Evolutionary conservation across 2,888 invertebrate genomes (phyloP).

Genomic region (Tineola bisselliella): DNA sequence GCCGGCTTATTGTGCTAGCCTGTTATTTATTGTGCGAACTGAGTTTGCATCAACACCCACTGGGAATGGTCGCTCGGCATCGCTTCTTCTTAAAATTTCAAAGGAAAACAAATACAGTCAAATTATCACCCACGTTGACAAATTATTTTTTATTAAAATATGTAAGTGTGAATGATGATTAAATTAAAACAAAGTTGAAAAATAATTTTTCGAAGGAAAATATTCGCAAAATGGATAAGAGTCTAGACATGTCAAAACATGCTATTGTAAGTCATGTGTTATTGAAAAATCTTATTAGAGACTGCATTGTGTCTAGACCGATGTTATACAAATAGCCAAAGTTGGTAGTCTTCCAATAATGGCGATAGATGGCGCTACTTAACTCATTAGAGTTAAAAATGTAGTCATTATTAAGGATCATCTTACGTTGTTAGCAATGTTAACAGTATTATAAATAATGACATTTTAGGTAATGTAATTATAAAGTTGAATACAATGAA

Average conservation of each 20-base stretch:
- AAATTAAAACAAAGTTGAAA: no score
- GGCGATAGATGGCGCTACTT: neutral
- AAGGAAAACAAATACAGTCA: neutral
- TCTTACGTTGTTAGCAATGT: neutral
- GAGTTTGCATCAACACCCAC: constrained; percentile 7
- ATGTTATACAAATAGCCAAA: neutral
- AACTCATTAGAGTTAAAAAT: neutral
- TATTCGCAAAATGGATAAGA: neutral
- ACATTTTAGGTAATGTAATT: neutral
- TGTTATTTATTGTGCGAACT: constrained; percentile 8
- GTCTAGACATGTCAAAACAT: neutral
- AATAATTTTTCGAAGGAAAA: neutral
- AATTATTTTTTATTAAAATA: neutral
- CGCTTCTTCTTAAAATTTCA: neutral
- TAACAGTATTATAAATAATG: neutral
- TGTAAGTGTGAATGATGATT: no score
- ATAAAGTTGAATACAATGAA: neutral
- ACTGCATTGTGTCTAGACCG: neutral
- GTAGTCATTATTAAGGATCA: neutral
- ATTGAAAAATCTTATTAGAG: neutral
- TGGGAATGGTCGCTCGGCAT: neutral
- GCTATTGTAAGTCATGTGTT: neutral
- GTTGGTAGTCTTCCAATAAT: neutral
- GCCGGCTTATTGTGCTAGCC: constrained; percentile 15
- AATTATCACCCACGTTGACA: constrained; percentile 6